Conservation (phyloP, 1,140 invertebrate genomes). For the Theocolax elegans region DNA sequence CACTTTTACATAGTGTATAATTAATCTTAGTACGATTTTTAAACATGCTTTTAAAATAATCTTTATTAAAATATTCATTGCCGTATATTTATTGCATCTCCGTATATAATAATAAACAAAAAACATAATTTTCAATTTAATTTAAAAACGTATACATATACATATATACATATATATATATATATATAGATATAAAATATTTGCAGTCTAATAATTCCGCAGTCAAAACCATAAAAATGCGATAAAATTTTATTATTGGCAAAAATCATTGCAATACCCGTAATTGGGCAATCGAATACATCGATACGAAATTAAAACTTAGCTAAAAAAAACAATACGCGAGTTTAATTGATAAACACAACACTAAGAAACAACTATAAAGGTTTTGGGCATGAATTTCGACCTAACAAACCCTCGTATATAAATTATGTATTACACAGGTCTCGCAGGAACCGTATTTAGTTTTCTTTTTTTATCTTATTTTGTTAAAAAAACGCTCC, state of each 20-base stretch:
- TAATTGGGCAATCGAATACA: background rate
- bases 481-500: conserved; percentile 19
- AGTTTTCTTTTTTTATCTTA: conserved; percentile 14
- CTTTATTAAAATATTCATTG: conserved; percentile 34
- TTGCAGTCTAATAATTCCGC: too few species aligned
- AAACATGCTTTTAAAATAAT: too few species aligned
- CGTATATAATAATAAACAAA: too few species aligned
- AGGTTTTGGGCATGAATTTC: conserved; percentile 41
- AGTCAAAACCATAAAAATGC: conserved; percentile 19
- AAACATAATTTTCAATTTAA: too few species aligned
- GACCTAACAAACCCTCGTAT: conserved; percentile 30
- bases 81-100: conserved; percentile 32
- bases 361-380: conserved; percentile 2
- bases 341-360: conserved; percentile 2
- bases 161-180: too few species aligned
- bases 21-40: conserved; percentile 35
- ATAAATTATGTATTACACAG: conserved; percentile 13
- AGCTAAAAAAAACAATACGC: conserved; percentile 22
- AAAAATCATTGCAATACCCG: conserved; percentile 28
- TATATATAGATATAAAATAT: too few species aligned
- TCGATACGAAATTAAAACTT: conserved; percentile 24
- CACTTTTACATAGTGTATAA: conserved; percentile 22
- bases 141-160: too few species aligned
- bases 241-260: conserved; percentile 28
- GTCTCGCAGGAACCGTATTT: conserved; percentile 37